Evolutionary conservation across 2,113 vertebrate species (phyloP).

Genomic region (Hippocampus barbouri): DNA sequence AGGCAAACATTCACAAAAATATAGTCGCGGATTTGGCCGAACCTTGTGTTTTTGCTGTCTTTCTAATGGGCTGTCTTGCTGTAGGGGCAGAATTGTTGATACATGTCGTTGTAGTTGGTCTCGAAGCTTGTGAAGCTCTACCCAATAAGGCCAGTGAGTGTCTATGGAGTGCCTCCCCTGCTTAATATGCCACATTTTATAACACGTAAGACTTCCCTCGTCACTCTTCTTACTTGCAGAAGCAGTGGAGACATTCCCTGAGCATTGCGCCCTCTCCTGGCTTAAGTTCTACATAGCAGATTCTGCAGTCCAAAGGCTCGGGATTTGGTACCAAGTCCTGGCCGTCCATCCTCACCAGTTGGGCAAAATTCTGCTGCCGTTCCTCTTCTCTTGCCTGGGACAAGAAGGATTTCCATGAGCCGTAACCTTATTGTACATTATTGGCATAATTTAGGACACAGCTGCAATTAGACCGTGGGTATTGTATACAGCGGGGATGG

Average conservation of each 20-base stretch:
- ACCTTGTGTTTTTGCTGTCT: too few species aligned
- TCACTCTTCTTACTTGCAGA: conserved; percentile 71
- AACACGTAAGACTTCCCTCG: neutral
- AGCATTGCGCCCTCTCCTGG: conserved; percentile 77
- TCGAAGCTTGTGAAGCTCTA: too few species aligned
- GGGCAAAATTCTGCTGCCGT: conserved; percentile 75
- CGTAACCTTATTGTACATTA: neutral
- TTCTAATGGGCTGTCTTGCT: too few species aligned
- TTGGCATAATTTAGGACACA: neutral
- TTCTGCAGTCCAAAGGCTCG: conserved; percentile 77
- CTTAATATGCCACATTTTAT: neutral
- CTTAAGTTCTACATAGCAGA: conserved; percentile 75
- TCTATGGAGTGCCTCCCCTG: neutral
- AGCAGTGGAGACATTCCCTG: conserved; percentile 83
- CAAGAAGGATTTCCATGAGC: conserved; percentile 2
- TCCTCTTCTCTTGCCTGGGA: conserved; percentile 75
- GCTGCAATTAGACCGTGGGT: neutral
- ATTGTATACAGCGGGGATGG: too few species aligned
- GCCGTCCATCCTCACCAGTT: conserved; percentile 74
- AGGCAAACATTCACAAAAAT: neutral
- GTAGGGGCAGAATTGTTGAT: too few species aligned
- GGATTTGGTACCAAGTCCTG: conserved; percentile 79
- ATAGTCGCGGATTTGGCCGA: too few species aligned
- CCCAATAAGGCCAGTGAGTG: neutral
- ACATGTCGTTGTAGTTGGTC: too few species aligned